Evolutionary conservation across 2,888 invertebrate species (phyloP), one percentile per base, ranked within the genome.

Genomic region (Sycophila texana): DNA sequence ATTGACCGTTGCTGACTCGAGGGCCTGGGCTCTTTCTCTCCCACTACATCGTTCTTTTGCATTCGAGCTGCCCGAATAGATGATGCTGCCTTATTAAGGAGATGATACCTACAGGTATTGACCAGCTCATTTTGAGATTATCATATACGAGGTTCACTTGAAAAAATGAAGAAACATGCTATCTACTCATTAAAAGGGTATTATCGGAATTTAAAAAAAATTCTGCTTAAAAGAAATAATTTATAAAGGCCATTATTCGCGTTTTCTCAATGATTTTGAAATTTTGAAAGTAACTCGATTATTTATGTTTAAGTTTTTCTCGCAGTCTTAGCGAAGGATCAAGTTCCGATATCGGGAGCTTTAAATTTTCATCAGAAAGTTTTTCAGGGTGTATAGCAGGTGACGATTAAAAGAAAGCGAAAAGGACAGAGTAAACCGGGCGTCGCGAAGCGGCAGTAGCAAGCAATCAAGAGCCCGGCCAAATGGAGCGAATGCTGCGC

Each of bases 51-150:
- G n/a, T 47, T 61, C 66, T 65, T 55, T 68, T 14, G 3, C 60
- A 49, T 71, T 82, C 81, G 80, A 84, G 86, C 86, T 82, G 83
- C 83, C 79, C 83, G 84, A 87, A 87, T 86, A 86, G 87, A 87
- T 39, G 39, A 39, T 85, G 85, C 85, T 84, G 80, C 84, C 87
- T 89, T 88, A 88, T 88, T 89, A 87, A 85, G 85, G 63, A 76
- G 80, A 82, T 65, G 53, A 67, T 78, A 39, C 55, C 47, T 39
- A 71, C 66, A 77, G 82, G 70, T 77, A 71, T 73, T 71, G 30
- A 49, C 20, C 39, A 13, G 13, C n/a, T 10, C 22, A 16, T 63
- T 61, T 13, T 22, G 20, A 26, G 26, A 26, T 26, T 26, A 26
- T 26, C 26, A 3, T 47, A 74, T 30, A 72, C 5, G 39, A 10